phyloP scores from a whole-genome alignment of 2,888 invertebrate species.

The Limenitis camilla region DNA sequence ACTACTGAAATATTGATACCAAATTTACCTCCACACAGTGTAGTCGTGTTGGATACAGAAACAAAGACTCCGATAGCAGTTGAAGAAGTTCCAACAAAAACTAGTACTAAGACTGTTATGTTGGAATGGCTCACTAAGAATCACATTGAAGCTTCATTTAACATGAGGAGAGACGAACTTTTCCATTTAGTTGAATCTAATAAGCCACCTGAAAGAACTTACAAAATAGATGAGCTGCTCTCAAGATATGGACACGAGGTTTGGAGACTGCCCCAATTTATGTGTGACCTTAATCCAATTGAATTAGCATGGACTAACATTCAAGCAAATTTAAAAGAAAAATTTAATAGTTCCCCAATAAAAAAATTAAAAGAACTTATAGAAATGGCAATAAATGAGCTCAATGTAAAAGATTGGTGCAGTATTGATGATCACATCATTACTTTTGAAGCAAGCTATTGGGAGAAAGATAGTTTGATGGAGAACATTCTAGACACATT shows the following conservation, averaged over 20 bases:
- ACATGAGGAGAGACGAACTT: slow-evolving; percentile 13
- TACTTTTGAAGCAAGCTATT: slow-evolving; percentile 19
- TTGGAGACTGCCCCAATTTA: slow-evolving; percentile 17
- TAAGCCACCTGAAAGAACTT: slow-evolving; percentile 5
- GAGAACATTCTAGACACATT: slow-evolving; percentile 11
- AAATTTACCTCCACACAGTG: slow-evolving; percentile 17
- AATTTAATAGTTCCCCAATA: slow-evolving; percentile 15
- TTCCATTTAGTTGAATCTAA: slow-evolving; percentile 7
- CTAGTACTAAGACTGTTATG: slow-evolving; percentile 18
- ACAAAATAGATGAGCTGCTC: slow-evolving; percentile 12
- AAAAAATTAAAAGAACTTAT: slow-evolving; percentile 16
- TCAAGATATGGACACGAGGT: slow-evolving; percentile 9
- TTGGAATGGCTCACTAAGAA: slow-evolving; percentile 20
- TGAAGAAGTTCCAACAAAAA: slow-evolving; percentile 18
- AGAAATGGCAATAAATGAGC: slow-evolving; percentile 8
- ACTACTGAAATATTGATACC: slow-evolving; percentile 17
- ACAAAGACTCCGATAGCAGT: slow-evolving; percentile 16
- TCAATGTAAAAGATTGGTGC: slow-evolving; percentile 18
- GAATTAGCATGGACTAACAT: slow-evolving; percentile 21
- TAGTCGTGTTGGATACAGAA: slow-evolving; percentile 15
- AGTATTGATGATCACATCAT: slow-evolving; percentile 18
- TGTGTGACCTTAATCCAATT: slow-evolving; percentile 23
- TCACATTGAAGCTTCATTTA: slow-evolving; percentile 15
- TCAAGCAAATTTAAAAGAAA: slow-evolving; percentile 14
- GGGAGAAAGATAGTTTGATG: slow-evolving; percentile 18